Evolutionary conservation across 2,888 invertebrate species (phyloP), one percentile per base, ranked within the genome.

Genomic region (Hirtodrosophila alboralis): DNA sequence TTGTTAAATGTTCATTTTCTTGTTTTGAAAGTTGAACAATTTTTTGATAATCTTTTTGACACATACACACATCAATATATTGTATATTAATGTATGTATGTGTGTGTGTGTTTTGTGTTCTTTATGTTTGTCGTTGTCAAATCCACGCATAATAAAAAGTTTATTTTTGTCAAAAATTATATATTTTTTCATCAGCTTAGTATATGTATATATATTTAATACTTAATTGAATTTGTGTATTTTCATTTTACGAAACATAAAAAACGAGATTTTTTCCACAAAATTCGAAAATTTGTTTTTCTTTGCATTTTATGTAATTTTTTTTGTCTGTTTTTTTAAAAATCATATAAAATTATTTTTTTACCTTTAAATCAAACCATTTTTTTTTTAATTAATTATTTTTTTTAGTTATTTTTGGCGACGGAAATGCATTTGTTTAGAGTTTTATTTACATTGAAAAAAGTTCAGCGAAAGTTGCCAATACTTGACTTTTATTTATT

Each of bases 121-220:
- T 33, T 37, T 27, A 48, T 59, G 41, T 48, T 48, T 61, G 61
- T 64, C 56, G 56, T 52, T 74, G 65, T 78, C 69, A 78, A 73
- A 68, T 79, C 41, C 77, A 78, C 84, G 77, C 84, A 84, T 78
- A 84, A 79, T 86, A 79, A 70, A n/a, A 72, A 86, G 77, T 79
- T 79, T 79, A 79, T 79, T 79, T 79, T 79, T 72, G 86, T 79
- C 79, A 64, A 74, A 43, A 53, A 58, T 40, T 69, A 33, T 54
- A 49, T 56, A 44, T 63, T 63, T 53, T 54, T 41, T 63, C 43
- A 47, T 34, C 41, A 28, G 31, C 23, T 40, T 54, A 34, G 38
- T 31, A 34, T 62, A 53, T 43, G 21, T 37, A 30, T 34, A 6
- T 52, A 36, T 61, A 43, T 38, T 44, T 53, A 43, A 60, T 58